Conservation (phyloP, 1,140 invertebrate genomes). For the Amyelois transitella region DNA sequence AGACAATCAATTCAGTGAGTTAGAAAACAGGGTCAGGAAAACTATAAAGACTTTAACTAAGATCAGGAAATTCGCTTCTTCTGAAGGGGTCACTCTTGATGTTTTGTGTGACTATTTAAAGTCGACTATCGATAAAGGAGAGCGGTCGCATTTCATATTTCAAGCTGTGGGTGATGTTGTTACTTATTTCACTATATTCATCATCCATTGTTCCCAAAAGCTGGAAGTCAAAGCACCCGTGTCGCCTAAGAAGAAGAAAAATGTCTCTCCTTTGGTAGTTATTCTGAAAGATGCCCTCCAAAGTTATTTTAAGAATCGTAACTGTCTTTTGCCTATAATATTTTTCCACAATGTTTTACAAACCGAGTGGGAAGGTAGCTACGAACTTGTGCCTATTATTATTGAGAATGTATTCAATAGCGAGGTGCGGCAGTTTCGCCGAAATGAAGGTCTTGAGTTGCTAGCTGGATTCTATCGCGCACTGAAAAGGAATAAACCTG, state of each 20-base stretch:
- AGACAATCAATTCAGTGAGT: slow-evolving; percentile 79
- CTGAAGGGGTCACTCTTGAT: slow-evolving; percentile 74
- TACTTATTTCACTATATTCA: slow-evolving; percentile 78
- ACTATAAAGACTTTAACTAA: slow-evolving; percentile 77
- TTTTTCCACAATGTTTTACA: slow-evolving; percentile 80
- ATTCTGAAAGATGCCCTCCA: slow-evolving; percentile 74
- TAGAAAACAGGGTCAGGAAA: slow-evolving; percentile 77
- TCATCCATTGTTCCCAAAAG: slow-evolving; percentile 77
- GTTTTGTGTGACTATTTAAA: slow-evolving; percentile 76
- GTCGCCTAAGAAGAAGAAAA: slow-evolving; percentile 51
- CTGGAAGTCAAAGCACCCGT: slow-evolving; percentile 33
- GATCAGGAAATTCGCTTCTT: slow-evolving; percentile 77
- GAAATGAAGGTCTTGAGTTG: slow-evolving; percentile 79
- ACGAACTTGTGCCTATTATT: slow-evolving; percentile 73
- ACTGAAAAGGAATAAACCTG: slow-evolving; percentile 56
- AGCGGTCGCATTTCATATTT: slow-evolving; percentile 77
- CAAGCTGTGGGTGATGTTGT: slow-evolving; percentile 81
- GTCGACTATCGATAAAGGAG: slow-evolving; percentile 78
- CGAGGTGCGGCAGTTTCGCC: slow-evolving; percentile 77
- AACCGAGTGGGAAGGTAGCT: slow-evolving; percentile 77
- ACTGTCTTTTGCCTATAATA: slow-evolving; percentile 77
- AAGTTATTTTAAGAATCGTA: slow-evolving; percentile 77
- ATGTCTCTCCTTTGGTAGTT: slow-evolving; percentile 52
- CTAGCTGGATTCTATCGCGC: slow-evolving; percentile 77
- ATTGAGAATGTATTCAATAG: slow-evolving; percentile 77